Evolutionary conservation across 2,797 vertebrate species (phyloP), one percentile per base, ranked within the genome.

Genomic region (Sebastes wilsoni): DNA sequence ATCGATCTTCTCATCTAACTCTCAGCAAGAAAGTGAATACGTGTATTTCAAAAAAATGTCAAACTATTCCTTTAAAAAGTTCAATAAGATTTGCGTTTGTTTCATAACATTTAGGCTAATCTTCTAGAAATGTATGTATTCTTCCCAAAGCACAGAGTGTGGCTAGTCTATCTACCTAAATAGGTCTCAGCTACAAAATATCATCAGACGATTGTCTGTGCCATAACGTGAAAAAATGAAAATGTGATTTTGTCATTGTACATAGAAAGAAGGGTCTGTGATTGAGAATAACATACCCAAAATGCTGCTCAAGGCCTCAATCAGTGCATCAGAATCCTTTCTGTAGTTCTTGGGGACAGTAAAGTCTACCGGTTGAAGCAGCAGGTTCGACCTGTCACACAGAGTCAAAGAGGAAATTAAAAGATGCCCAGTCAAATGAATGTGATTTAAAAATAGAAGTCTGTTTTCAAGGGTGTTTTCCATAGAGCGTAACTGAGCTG

Each of bases 211-310:
- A 23, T 55, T 23, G 20, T 67, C 20, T 32, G 46, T 2, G 28
- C 7, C 27, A 32, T n/a, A 4, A 69, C 3, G 4, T 54, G 6
- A 56, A 34, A 65, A 32, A 0, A 38, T 32, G 1, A 27, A 52
- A 14, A 27, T 32, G 16, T 13, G 10, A 23, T 59, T 61, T 65
- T 30, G 4, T 1, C 9, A 52, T 0, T 20, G 5, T 8, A 25
- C 16, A 22, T 5, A 7, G 18, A 22, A 27, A 25, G 4, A 36
- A 22, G 1, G 14, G 4, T 60, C 18, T 11, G 2, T 66, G 32
- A 27, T 54, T 7, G 30, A 54, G 14, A 22, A n/a, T 23, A 32
- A 81, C 91, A 20, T 88, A 96, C 96, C 94, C 22, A 95, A 46
- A 46, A 95, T 72, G 8, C 10, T 82, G 25, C 81, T 85, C 88